Evolutionary conservation across 2,888 invertebrate genomes (phyloP), one percentile per base, ranked within the genome.

Genomic region (Meghimatium bilineatum): DNA sequence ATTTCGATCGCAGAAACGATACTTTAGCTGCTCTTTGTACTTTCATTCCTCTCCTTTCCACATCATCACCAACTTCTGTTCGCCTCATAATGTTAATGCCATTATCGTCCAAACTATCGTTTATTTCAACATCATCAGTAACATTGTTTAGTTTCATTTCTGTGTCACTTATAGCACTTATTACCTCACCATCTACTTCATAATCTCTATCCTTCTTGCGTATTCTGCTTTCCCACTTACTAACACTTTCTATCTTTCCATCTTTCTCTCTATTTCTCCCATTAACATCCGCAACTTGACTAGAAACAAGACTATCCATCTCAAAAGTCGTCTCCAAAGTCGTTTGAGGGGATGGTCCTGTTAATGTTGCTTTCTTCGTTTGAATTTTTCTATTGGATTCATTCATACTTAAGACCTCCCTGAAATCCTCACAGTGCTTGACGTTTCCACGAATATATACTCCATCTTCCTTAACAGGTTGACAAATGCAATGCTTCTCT

Each of bases 301-400:
- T n/a, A 72, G n/a, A n/a, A n/a, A n/a, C n/a, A n/a, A n/a, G n/a
- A n/a, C n/a, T n/a, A n/a, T n/a, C n/a, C n/a, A n/a, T n/a, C n/a
- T n/a, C n/a, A n/a, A n/a, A 71, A 38, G 36, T 63, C 17, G 76
- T 14, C 1, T 82, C 82, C 6, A 76, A 34, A 12, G 76, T 76
- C n/a, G 82, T 82, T n/a, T 82, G 82, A 12, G 76, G 26, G 0
- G 67, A 76, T 6, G 76, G 67, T 69, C 76, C 82, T 20, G 49
- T 63, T 52, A 82, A 36, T 34, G 5, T 76, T 2, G 38, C n/a
- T 52, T n/a, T 72, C 49, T 60, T 29, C 32, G 3, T 52, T 23
- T 20, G 3, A 29, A 14, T 8, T 29, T 29, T 36, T 14, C 36
- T n/a, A 29, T 6, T 29, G 14, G 44, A 10, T 14, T 44, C 44